A percentile compares a stretch with the other conserved stretches of the same genome.
Conservation (phyloP, 2,113 vertebrate species). For the Paradoxurus hermaphroditus region DNA sequence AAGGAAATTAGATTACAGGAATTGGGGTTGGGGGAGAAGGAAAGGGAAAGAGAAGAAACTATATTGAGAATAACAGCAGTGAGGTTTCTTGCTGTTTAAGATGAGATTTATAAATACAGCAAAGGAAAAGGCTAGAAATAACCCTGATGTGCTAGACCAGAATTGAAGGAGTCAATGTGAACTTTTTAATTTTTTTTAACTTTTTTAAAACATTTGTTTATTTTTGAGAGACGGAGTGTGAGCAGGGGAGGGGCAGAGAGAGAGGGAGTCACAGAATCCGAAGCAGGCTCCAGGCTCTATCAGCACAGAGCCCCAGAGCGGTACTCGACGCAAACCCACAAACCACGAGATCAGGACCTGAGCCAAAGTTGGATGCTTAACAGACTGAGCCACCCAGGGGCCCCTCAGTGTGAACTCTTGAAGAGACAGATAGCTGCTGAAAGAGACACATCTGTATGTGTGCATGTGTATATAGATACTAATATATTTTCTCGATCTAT, state of each 20-base stretch:
- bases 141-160: not conserved
- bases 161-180: not conserved
- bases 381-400: too few species aligned
- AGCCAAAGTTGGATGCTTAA: too few species aligned
- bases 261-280: too few species aligned
- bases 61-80: not conserved
- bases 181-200: not conserved
- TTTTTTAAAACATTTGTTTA: not conserved
- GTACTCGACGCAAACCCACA: too few species aligned
- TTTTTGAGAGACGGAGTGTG: too few species aligned
- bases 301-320: too few species aligned
- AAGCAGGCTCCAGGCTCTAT: too few species aligned
- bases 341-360: too few species aligned
- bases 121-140: not conserved
- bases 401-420: not conserved
- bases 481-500: not conserved
- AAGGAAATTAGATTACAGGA: not conserved
- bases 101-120: not conserved
- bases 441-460: not conserved
- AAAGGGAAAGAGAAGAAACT: not conserved
- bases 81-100: not conserved
- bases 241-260: too few species aligned
- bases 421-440: not conserved
- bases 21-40: not conserved
- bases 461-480: not conserved